These are phyloP conservation scores for Chironomus striatipennis DNA, from an alignment of 1,140 invertebrate genomes.

Conservation along the genomic window DNA sequence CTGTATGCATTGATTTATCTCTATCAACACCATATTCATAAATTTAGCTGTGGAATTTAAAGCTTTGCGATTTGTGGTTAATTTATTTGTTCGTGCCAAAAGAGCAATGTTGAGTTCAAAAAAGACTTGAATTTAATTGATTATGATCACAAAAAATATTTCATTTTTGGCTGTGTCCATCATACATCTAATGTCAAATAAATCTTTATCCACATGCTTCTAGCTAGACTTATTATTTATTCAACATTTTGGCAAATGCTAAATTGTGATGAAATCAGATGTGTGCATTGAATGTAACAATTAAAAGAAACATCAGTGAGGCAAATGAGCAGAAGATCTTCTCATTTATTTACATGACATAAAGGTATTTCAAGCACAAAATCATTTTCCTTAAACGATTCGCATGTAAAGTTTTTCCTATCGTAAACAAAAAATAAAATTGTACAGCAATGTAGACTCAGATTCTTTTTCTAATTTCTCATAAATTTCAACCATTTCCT, in stretches of 20 bases:
- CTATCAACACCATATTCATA: constrained; percentile 8
- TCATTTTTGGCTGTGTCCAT: background rate
- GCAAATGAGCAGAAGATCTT: too few relatives aligned
- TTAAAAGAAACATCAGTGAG: background rate
- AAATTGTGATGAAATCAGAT: background rate
- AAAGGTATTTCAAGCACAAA: too few relatives aligned
- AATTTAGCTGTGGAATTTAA: constrained; percentile 11
- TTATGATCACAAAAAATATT: background rate
- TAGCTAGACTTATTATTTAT: background rate
- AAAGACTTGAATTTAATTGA: background rate
- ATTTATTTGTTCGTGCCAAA: background rate
- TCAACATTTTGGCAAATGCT: background rate
- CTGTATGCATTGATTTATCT: background rate
- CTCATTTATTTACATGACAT: too few relatives aligned
- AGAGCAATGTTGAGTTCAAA: background rate
- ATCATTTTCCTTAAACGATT: too few relatives aligned
- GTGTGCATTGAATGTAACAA: background rate
- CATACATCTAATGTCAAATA: background rate
- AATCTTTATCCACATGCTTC: background rate
- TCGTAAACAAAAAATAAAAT: too few relatives aligned
- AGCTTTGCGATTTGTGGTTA: background rate
- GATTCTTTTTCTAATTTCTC: too few relatives aligned
- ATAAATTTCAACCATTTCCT: too few relatives aligned
- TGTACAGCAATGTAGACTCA: too few relatives aligned
- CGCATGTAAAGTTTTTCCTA: too few relatives aligned